Percentiles rank a stretch among this genome's conserved stretches.
phyloP scores from a whole-genome alignment of 2,797 vertebrate species.

The Cyprinella venusta region DNA sequence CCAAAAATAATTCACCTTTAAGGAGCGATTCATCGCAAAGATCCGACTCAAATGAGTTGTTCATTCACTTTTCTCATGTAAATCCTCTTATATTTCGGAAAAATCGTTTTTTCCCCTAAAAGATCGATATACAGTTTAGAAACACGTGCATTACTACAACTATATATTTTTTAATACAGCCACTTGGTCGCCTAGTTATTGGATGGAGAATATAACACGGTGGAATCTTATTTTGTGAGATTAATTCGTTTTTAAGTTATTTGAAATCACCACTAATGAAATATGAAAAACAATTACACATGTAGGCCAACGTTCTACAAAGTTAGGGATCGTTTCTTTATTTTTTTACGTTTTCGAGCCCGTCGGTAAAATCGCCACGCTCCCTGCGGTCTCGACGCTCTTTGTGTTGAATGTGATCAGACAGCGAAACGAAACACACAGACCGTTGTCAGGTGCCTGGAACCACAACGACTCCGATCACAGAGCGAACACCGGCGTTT shows the following conservation, averaged over 20 bases:
- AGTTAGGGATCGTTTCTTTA: background rate
- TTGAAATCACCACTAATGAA: background rate
- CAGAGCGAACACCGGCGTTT: background rate
- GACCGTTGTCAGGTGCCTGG: conserved; percentile 41
- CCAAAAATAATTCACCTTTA: too few species aligned
- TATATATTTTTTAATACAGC: background rate
- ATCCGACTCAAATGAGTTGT: background rate
- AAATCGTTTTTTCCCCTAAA: background rate
- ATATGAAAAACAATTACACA: background rate
- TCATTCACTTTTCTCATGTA: background rate
- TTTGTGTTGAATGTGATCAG: conserved; percentile 46
- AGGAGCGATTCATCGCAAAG: background rate
- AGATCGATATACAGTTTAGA: background rate
- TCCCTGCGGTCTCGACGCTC: conserved; percentile 32
- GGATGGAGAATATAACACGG: too few species aligned
- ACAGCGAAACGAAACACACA: conserved; percentile 20
- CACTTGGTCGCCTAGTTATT: too few species aligned
- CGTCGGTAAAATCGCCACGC: background rate
- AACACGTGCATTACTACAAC: too few species aligned
- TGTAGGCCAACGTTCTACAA: too few species aligned
- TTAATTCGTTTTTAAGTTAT: background rate
- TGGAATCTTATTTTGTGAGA: background rate
- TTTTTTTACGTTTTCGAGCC: background rate
- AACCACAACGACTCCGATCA: background rate
- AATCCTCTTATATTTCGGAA: background rate